Evolutionary conservation across 35 echinoderm and acorn worm genomes (phyloP), one percentile per base, ranked within the genome.

Genomic region (Ptychodera flava): DNA sequence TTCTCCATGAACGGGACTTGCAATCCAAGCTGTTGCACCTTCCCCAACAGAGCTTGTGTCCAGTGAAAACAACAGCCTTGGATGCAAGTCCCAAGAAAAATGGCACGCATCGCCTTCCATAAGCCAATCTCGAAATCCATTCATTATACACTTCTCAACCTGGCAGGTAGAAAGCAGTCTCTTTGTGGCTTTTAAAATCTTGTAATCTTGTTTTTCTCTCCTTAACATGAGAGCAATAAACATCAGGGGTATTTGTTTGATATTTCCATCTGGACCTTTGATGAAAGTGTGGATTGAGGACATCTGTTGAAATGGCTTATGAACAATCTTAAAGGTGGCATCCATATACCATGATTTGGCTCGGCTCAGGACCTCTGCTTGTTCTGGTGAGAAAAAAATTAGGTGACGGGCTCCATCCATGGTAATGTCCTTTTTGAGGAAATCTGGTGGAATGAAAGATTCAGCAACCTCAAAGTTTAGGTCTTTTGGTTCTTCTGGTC

Each of bases 41-140:
- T 31, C 32, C 34, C 34, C 80, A 29, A 82, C 80, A 82, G 30
- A 82, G 80, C 31, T 16, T 82, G 28, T 29, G 12, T 80, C 80
- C 80, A 82, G 27, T 82, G 80, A 29, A 80, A 80, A 29, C 28
- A 28, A 80, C 78, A 80, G 78, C 78, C 78, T 80, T 32, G 30
- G 29, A 84, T 30, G 16, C 32, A 14, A 14, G 81, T 87, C 1
- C 79, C 38, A 1, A 82, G 87, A 32, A 85, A 93, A 15, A 93
- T 83, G 28, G 34, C 35, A 14, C 29, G 31, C 2, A 93, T 6
- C 1, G 87, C 88, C 16, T 32, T 84, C 88, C 88, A 93, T 16
- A 38, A 16, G 10, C 87, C 83, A 38, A 64, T 28, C 32, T 93
- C 88, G 27, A 93, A 93, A 52, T 90, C 84, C 29, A 93, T 35